A percentile compares a stretch with the other conserved stretches of the same genome.
phyloP scores from a whole-genome alignment of 2,113 vertebrate species.

The Nibea albiflora region DNA sequence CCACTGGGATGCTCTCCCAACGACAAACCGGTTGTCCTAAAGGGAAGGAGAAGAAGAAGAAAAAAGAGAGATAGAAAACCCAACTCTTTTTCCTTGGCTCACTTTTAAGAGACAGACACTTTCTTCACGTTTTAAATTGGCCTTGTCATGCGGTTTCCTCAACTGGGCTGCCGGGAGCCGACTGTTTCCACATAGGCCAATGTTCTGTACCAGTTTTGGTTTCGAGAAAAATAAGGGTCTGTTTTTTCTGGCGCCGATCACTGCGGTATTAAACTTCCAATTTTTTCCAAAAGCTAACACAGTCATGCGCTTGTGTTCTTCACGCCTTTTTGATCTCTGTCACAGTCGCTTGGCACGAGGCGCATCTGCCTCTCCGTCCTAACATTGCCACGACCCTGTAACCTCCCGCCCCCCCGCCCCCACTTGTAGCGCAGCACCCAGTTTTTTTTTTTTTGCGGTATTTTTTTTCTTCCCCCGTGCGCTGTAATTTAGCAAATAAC shows the following conservation, averaged over 20 bases:
- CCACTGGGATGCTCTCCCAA: constrained; percentile 70
- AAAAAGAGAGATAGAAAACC: constrained; percentile 56
- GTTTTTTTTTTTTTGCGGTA: constrained; percentile 55
- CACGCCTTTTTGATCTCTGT: constrained; percentile 78
- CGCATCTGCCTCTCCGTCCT: constrained; percentile 72
- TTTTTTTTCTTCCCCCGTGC: constrained; percentile 42
- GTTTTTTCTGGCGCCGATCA: constrained; percentile 74
- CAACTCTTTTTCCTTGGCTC: constrained; percentile 64
- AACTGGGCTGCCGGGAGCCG: constrained; percentile 73
- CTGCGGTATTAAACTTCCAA: constrained; percentile 64
- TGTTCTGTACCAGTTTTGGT: constrained; percentile 68
- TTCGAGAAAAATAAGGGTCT: constrained; percentile 71
- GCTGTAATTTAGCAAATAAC: constrained; percentile 81
- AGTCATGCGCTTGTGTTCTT: constrained; percentile 67
- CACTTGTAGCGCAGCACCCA: constrained; percentile 62
- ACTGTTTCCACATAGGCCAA: constrained; percentile 71
- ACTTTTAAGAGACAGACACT: constrained; percentile 78
- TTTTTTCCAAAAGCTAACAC: constrained; percentile 66
- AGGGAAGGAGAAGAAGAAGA: constrained; percentile 4
- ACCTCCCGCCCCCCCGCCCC: background rate
- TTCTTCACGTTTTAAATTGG: constrained; percentile 80
- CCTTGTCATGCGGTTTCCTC: constrained; percentile 82
- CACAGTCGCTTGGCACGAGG: constrained; percentile 75
- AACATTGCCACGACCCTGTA: constrained; percentile 43
- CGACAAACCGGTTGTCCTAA: constrained; percentile 72